A percentile compares a stretch with the other conserved stretches of the same genome.
phyloP scores from a whole-genome alignment of 2,113 vertebrate genomes.

The Chaetodon trifascialis region DNA sequence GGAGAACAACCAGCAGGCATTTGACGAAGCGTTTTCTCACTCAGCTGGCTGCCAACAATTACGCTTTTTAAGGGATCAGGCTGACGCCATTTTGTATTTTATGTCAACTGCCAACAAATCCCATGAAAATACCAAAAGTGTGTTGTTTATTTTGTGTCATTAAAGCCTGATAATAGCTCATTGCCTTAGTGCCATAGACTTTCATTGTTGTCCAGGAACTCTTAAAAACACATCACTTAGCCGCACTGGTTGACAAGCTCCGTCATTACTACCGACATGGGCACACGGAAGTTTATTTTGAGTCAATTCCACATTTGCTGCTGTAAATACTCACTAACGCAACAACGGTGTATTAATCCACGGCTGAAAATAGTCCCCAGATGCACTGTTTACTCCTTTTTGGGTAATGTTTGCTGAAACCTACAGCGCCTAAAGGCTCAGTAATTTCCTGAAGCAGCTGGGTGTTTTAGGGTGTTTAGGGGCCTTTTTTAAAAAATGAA shows the following conservation, averaged over 20 bases:
- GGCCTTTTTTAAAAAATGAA: neutral
- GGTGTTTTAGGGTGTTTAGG: neutral
- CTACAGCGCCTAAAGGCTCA: neutral
- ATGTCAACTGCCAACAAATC: neutral
- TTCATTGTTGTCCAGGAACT: slow-evolving; percentile 10
- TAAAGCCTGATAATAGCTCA: neutral
- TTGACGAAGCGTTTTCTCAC: neutral
- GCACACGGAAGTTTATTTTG: slow-evolving; percentile 16
- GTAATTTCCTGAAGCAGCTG: neutral
- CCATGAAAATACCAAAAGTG: neutral
- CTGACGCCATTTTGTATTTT: neutral
- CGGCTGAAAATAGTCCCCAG: slow-evolving; percentile 5
- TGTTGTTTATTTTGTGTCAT: neutral
- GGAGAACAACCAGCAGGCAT: neutral
- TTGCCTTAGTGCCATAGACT: neutral
- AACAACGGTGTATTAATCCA: slow-evolving; percentile 18
- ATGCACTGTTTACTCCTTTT: neutral
- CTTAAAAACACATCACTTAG: slow-evolving; percentile 12
- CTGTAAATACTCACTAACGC: neutral
- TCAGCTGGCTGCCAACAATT: neutral
- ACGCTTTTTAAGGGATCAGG: neutral
- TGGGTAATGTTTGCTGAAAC: neutral
- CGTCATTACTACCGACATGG: neutral
- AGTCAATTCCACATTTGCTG: neutral
- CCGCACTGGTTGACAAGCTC: neutral